Percentiles rank a stretch among this genome's conserved stretches.
These are phyloP conservation scores for Drosophila kikkawai DNA, from an alignment of 1,140 invertebrate species.

Conservation along the genomic window DNA sequence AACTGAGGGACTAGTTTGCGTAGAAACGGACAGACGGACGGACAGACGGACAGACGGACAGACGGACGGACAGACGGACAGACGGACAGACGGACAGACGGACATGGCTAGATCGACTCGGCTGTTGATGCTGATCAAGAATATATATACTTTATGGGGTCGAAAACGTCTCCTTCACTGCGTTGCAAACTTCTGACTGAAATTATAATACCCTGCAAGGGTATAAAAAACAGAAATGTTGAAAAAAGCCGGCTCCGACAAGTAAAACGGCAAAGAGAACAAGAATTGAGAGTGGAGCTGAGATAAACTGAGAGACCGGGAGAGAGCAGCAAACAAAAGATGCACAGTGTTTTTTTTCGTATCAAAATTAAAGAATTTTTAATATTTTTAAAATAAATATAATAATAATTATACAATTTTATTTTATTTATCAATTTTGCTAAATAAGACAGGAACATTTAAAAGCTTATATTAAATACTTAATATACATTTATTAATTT, in stretches of 20 bases:
- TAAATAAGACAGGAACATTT: not conserved
- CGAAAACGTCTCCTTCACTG: too few species aligned
- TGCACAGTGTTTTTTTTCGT: constrained; percentile 14
- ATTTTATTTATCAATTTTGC: not conserved
- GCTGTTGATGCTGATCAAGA: too few species aligned
- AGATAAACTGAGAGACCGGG: constrained; percentile 1
- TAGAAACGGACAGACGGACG: too few species aligned
- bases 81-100: too few species aligned
- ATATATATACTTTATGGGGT: too few species aligned
- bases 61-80: too few species aligned
- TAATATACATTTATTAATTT: not conserved
- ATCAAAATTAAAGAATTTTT: not conserved
- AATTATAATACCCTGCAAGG: too few species aligned
- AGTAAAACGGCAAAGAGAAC: constrained; percentile 34
- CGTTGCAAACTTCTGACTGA: too few species aligned
- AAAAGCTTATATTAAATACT: not conserved
- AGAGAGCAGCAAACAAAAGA: constrained; percentile 29
- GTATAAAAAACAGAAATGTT: constrained; percentile 58
- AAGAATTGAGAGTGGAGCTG: constrained; percentile 2
- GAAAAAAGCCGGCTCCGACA: constrained; percentile 56
- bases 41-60: too few species aligned
- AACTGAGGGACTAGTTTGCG: too few species aligned
- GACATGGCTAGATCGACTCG: too few species aligned
- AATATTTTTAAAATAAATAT: too few species aligned
- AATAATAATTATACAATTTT: not conserved